These are phyloP conservation scores for Paralichthys olivaceus DNA, from an alignment of 2,113 vertebrate species.

Conservation along the genomic window DNA sequence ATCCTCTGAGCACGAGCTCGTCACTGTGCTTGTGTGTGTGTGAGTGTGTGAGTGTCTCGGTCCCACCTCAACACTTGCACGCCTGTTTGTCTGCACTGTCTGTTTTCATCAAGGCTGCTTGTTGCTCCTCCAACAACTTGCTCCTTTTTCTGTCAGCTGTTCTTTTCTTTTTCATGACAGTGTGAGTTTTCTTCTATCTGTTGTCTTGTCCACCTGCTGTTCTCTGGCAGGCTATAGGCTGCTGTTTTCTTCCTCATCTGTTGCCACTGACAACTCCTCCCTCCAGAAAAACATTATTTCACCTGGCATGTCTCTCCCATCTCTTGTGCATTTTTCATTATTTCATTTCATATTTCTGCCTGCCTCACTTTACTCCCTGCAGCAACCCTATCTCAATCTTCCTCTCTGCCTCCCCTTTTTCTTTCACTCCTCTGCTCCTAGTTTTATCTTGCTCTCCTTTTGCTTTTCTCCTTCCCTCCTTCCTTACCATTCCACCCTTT, in stretches of 20 bases:
- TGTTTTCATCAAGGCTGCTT: slow-evolving; percentile 45
- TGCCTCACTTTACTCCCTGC: slow-evolving; percentile 25
- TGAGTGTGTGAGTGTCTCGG: neutral
- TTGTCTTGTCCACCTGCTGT: slow-evolving; percentile 27
- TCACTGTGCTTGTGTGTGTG: slow-evolving; percentile 13
- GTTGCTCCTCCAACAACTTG: slow-evolving; percentile 18
- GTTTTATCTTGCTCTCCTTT: slow-evolving; percentile 22
- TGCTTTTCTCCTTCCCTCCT: slow-evolving; percentile 1
- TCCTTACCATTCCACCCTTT: slow-evolving; percentile 10
- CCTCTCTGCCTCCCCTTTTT: slow-evolving; percentile 2
- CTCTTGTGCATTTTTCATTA: slow-evolving; percentile 32
- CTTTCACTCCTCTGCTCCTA: slow-evolving; percentile 24
- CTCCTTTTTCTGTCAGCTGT: slow-evolving; percentile 36
- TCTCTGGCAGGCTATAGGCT: neutral
- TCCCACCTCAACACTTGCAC: slow-evolving; percentile 6
- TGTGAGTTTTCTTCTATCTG: slow-evolving; percentile 27
- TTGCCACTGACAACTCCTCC: slow-evolving; percentile 32
- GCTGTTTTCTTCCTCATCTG: slow-evolving; percentile 9
- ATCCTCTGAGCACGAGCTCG: slow-evolving; percentile 40
- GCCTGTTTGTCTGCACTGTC: slow-evolving; percentile 24
- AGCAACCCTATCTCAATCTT: slow-evolving; percentile 56
- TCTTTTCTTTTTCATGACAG: slow-evolving; percentile 8
- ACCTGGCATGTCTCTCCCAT: slow-evolving; percentile 4
- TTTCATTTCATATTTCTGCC: slow-evolving; percentile 14
- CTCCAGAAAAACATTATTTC: slow-evolving; percentile 2